Evolutionary conservation across 1,140 invertebrate genomes (phyloP), one percentile per base, ranked within the genome.

Genomic region (Drosophila kohkoa): DNA sequence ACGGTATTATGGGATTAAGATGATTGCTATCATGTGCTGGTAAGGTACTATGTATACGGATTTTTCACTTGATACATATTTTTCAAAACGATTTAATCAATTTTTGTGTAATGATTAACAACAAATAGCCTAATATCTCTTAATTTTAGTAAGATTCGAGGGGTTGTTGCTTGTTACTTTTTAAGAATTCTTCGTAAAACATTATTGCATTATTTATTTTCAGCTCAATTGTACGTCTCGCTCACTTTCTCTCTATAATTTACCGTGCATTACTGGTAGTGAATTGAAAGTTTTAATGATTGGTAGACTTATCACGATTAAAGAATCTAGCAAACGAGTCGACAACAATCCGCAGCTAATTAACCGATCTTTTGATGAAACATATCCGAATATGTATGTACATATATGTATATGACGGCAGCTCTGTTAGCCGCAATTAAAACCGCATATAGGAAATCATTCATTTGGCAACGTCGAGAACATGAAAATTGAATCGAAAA

Each of bases 321-420:
- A 66, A 45, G 20, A 45, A 89, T 88, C 82, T 83, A 43, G 15
- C 15, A 46, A 75, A 10, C 69, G 52, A 77, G 77, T 38, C 8
- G 28, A 74, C 46, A 83, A 89, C 77, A 85, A 90, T 90, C 90
- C 79, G 69, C 79, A 80, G 79, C 69, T 90, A 89, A 89, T 89
- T 89, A 87, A 87, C 71, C 68, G 62, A 65, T 81, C 83, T 74
- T 85, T 75, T 62, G 59, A 57, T 64, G 48, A 62, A 35, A 43
- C 4, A 43, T 32, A 48, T 63, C 59, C 51, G 51, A 54, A 54
- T 54, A 10, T 13, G 25, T 20, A 54, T 13, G 46, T 20, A 15
- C 3, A 28, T 13, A 49, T 65, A 58, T 73, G 20, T 38, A 25
- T 60, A 54, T 73, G 62, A 59, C 63, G 11, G 11, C 60, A 82